phyloP scores from a whole-genome alignment of 2,888 invertebrate species.

The Drosophila acutilabella region DNA sequence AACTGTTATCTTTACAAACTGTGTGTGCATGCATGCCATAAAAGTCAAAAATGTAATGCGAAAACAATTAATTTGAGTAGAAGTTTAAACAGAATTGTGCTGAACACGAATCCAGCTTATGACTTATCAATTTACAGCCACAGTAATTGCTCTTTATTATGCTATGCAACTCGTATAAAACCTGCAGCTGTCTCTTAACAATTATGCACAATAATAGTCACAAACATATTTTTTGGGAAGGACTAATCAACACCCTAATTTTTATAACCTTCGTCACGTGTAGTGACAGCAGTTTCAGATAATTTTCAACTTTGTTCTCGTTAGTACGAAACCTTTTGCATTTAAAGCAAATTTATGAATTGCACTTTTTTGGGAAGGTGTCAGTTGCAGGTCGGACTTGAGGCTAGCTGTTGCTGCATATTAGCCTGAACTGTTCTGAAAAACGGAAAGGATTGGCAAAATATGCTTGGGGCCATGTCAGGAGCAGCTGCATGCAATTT shows the following conservation, averaged over 20 bases:
- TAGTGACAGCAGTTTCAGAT: conserved; percentile 18
- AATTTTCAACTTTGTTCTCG: conserved; percentile 4
- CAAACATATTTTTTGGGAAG: too few relatives aligned
- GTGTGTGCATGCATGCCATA: conserved; percentile 23
- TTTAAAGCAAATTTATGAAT: conserved; percentile 57
- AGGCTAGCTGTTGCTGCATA: conserved; percentile 46
- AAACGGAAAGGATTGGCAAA: conserved; percentile 38
- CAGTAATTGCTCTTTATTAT: not conserved
- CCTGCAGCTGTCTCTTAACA: not conserved
- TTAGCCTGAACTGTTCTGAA: conserved; percentile 11
- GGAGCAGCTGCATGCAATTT: conserved; percentile 65
- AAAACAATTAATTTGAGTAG: conserved; percentile 55
- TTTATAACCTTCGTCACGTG: conserved; percentile 20
- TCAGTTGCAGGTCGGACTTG: conserved; percentile 13
- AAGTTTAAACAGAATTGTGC: conserved; percentile 22
- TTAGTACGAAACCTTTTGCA: conserved; percentile 24
- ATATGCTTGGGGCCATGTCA: conserved; percentile 55
- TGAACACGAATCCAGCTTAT: conserved; percentile 1
- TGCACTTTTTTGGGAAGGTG: conserved; percentile 27
- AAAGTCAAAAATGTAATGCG: conserved; percentile 39
- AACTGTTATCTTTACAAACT: conserved; percentile 33
- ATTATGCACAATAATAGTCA: not conserved
- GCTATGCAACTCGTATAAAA: not conserved
- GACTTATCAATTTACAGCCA: conserved; percentile 37
- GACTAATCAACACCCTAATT: not conserved